A percentile compares a stretch with the other conserved stretches of the same genome.
Evolutionary conservation across 2,888 invertebrate genomes (phyloP).

Genomic region (Ashinkailepas kermadecensis): DNA sequence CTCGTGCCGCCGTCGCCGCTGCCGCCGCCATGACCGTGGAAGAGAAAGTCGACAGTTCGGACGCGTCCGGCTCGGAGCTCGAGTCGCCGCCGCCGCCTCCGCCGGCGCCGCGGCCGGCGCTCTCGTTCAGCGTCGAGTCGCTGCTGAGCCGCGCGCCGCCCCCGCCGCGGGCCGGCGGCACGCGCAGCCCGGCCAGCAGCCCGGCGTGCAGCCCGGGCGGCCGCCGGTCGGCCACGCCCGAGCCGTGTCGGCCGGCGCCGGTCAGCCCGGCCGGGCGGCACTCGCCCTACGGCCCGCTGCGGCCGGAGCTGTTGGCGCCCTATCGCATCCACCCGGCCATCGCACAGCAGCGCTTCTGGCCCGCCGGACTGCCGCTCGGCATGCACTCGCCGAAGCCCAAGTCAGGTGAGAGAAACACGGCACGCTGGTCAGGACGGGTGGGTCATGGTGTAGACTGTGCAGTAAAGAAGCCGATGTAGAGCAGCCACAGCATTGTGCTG

Average conservation of each 20-base stretch:
- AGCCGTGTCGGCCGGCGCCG: not conserved
- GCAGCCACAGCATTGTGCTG: too few species aligned
- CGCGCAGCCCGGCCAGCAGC: not conserved
- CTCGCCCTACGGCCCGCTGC: not conserved
- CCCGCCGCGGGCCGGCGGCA: not conserved
- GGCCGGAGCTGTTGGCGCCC: not conserved
- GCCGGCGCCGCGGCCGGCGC: not conserved
- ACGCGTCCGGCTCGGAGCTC: not conserved
- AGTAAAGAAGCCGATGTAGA: too few species aligned
- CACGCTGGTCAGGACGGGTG: too few species aligned
- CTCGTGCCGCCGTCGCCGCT: not conserved
- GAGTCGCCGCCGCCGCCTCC: not conserved
- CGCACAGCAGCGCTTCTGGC: slow-evolving; percentile 22
- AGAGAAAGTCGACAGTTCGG: not conserved
- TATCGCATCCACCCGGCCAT: slow-evolving; percentile 9
- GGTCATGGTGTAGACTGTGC: too few species aligned
- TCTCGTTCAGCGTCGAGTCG: slow-evolving; percentile 26
- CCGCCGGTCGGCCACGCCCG: not conserved
- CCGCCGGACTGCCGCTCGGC: slow-evolving; percentile 4
- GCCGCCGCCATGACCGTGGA: slow-evolving; percentile 20
- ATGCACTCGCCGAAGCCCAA: not conserved
- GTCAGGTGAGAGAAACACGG: not conserved
- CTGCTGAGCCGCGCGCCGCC: slow-evolving; percentile 20
- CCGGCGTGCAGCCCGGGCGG: not conserved
- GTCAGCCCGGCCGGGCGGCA: too few species aligned